These are phyloP conservation scores for Acanthaster planci DNA, from an alignment of 35 echinoderm and acorn worm species.

Conservation along the genomic window DNA sequence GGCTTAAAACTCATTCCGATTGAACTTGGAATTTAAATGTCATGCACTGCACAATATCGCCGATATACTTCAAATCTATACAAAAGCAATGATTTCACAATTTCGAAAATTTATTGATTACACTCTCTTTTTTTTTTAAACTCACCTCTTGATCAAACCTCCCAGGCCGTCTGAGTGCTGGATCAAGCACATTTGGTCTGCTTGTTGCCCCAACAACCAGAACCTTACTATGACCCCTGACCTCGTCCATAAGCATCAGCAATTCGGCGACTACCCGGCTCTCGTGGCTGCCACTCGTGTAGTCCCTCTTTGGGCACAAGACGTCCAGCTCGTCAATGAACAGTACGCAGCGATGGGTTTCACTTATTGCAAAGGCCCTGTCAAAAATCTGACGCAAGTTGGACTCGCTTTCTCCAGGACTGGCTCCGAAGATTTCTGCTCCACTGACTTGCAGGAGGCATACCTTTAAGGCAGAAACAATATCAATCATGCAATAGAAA, in stretches of 20 bases:
- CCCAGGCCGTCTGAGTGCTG: slow-evolving; percentile 47
- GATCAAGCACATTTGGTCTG: slow-evolving; percentile 55
- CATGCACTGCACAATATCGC: no score
- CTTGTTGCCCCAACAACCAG: slow-evolving; percentile 59
- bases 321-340: slow-evolving; percentile 63
- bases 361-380: slow-evolving; percentile 16
- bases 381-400: slow-evolving; percentile 37
- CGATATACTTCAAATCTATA: no score
- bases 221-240: slow-evolving; percentile 23
- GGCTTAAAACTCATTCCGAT: no score
- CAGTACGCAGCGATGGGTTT: slow-evolving; percentile 3
- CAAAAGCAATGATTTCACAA: no score
- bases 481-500: no score
- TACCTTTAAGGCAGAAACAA: neutral
- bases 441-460: slow-evolving; percentile 37
- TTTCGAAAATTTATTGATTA: no score
- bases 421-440: slow-evolving; percentile 44
- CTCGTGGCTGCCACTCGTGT: slow-evolving; percentile 28
- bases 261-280: slow-evolving; percentile 55
- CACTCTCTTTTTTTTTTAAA: neutral
- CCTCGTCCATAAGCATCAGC: slow-evolving; percentile 54
- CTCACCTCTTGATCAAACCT: slow-evolving; percentile 64
- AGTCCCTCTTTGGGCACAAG: slow-evolving; percentile 44
- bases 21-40: no score
- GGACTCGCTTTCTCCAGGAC: slow-evolving; percentile 50